phyloP scores from a whole-genome alignment of 2,113 vertebrate species.

The Casuarius casuarius region DNA sequence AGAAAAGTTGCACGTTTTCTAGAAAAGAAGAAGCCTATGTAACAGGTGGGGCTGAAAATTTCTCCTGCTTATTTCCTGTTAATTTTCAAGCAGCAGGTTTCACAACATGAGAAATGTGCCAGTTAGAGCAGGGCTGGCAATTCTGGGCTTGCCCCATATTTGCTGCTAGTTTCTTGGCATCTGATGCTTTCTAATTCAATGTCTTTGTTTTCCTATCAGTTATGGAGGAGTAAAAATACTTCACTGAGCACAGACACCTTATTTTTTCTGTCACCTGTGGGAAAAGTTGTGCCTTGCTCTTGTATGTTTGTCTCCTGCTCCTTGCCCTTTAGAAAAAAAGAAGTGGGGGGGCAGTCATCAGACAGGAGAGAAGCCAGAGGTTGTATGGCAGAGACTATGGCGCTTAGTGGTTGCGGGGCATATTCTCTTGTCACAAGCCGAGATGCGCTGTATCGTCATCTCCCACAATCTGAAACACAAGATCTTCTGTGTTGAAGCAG shows the following conservation, averaged over 20 bases:
- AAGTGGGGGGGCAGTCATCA: not conserved
- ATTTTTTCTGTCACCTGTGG: not conserved
- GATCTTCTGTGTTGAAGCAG: not conserved
- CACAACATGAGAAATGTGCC: not conserved
- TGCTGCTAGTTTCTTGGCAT: not conserved
- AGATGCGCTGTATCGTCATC: not conserved
- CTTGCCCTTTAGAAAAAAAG: not conserved
- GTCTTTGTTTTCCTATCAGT: not conserved
- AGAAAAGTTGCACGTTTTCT: not conserved
- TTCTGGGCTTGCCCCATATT: not conserved
- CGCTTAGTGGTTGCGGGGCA: not conserved
- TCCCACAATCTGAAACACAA: not conserved
- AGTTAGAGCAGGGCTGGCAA: not conserved
- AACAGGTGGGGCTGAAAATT: not conserved
- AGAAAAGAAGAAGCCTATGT: not conserved
- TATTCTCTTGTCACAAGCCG: not conserved
- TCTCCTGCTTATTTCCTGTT: not conserved
- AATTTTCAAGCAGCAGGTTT: not conserved
- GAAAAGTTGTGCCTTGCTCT: not conserved
- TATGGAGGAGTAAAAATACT: not conserved
- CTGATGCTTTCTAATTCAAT: not conserved
- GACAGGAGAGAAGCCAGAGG: not conserved
- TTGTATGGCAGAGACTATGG: not conserved
- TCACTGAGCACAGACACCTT: not conserved
- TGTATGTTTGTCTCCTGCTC: not conserved